These are phyloP conservation scores for Euura lappo DNA, from an alignment of 1,140 invertebrate species.

Conservation along the genomic window DNA sequence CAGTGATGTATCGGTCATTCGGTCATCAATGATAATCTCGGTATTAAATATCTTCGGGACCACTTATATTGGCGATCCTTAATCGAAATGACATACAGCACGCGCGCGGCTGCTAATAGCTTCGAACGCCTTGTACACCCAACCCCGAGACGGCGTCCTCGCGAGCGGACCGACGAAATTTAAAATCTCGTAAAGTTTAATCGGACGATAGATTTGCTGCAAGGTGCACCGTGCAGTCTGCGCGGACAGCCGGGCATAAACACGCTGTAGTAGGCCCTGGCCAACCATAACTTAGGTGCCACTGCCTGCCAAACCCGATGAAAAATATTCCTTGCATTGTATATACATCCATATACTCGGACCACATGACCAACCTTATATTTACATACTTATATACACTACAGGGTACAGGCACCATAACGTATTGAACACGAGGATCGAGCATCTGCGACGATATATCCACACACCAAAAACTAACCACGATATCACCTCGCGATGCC, in stretches of 20 bases:
- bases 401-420: not conserved
- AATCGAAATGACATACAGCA: not conserved
- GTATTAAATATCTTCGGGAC: too few species aligned
- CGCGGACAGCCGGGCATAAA: slow-evolving; percentile 34
- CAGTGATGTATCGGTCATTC: too few species aligned
- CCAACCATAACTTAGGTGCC: slow-evolving; percentile 52
- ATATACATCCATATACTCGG: slow-evolving; percentile 52
- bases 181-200: slow-evolving; percentile 17
- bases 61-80: not conserved
- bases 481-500: too few species aligned
- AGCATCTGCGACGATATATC: not conserved
- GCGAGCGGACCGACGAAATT: not conserved
- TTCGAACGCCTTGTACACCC: not conserved
- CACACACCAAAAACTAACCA: too few species aligned
- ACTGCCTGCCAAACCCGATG: slow-evolving; percentile 42
- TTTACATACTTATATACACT: slow-evolving; percentile 1
- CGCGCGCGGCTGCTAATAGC: not conserved
- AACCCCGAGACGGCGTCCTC: not conserved
- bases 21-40: too few species aligned
- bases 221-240: slow-evolving; percentile 18
- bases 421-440: not conserved
- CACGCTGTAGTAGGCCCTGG: slow-evolving; percentile 21
- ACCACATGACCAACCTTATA: not conserved
- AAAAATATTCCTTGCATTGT: slow-evolving; percentile 50
- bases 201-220: slow-evolving; percentile 49